Evolutionary conservation across 53 echinoderm and acorn worm species (phyloP), one percentile per base, ranked within the genome.

Genomic region (Stichopus horrens): DNA sequence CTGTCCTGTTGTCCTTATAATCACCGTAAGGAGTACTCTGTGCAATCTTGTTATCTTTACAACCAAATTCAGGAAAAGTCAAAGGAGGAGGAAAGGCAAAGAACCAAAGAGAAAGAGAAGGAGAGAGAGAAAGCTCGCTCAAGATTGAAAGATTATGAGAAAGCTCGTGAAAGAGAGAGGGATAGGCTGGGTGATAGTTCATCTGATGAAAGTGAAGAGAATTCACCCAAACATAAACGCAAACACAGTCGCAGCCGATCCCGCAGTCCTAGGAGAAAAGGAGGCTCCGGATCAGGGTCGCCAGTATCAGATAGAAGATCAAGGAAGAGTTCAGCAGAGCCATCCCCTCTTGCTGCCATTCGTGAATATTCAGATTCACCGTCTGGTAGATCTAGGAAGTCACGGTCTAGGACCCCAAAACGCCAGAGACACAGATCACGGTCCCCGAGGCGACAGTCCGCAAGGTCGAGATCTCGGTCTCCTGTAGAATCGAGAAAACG

Each of bases 341-440:
- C 90, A 0, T 96, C 96, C 63, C 96, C 99, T 6, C 90, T 95
- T 16, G 90, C 99, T 4, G 92, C 90, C 77, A 91, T 95, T 58
- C 83, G 90, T 9, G 96, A 96, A 76, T 94, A 96, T 77, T 93
- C 92, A 5, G 95, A 95, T 91, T 94, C 99, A 9, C 95, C 99
- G 1, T 86, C 93, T 16, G 88, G 90, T n/a, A 89, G 92, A 54
- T 94, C 94, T 5, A 88, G 88, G 57, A 86, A 90, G 53, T 94
- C 96, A 0, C 90, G 95, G 54, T 94, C 90, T 0, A 90, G 90
- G 76, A 92, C 88, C n/a, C 94, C 96, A 8, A 90, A 92, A 54
- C 84, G 92, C 7, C 89, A 76, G 22, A 88, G 84, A 37, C 88
- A 82, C 81, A 78, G 92, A 11, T 89, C 94, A 8, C 86, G 93